Percentiles rank a stretch among this genome's conserved stretches.
Conservation (phyloP, 2,797 vertebrate species). For the Aeoliscus strigatus region DNA sequence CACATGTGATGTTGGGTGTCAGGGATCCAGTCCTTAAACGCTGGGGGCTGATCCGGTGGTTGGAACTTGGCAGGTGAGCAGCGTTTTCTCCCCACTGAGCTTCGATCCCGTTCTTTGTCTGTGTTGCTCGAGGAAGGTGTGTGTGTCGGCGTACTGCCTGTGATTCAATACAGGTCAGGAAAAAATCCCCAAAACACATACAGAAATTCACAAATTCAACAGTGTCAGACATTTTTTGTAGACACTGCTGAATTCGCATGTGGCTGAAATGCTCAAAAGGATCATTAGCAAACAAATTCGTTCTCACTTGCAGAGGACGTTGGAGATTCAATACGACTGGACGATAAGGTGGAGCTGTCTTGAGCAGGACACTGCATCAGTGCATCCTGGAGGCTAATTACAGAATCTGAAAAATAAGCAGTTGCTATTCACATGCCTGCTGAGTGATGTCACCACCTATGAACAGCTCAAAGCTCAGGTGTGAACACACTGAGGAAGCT, state of each 20-base stretch:
- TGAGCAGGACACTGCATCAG: constrained; percentile 75
- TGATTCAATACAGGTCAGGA: neutral
- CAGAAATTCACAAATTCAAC: too few species aligned
- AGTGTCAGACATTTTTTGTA: too few species aligned
- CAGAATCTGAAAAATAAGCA: constrained; percentile 76
- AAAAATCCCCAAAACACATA: too few species aligned
- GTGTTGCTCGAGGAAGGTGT: constrained; percentile 56
- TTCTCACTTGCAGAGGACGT: constrained; percentile 74
- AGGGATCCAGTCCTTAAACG: constrained; percentile 89
- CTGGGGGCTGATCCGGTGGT: constrained; percentile 86
- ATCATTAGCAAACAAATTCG: neutral
- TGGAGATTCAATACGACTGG: constrained; percentile 69
- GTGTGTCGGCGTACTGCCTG: constrained; percentile 75
- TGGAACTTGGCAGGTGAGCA: constrained; percentile 78
- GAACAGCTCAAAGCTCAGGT: too few species aligned
- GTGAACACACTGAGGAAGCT: neutral
- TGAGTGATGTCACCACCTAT: too few species aligned
- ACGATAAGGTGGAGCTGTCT: constrained; percentile 66
- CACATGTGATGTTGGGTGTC: constrained; percentile 83
- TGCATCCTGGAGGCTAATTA: constrained; percentile 82
- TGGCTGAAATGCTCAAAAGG: neutral
- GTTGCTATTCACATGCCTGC: neutral
- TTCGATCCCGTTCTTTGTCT: constrained; percentile 72
- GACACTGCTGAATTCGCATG: too few species aligned
- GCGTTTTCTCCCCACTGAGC: constrained; percentile 58